Evolutionary conservation across 1,140 invertebrate species (phyloP), one percentile per base, ranked within the genome.

Genomic region (Myzus persicae): DNA sequence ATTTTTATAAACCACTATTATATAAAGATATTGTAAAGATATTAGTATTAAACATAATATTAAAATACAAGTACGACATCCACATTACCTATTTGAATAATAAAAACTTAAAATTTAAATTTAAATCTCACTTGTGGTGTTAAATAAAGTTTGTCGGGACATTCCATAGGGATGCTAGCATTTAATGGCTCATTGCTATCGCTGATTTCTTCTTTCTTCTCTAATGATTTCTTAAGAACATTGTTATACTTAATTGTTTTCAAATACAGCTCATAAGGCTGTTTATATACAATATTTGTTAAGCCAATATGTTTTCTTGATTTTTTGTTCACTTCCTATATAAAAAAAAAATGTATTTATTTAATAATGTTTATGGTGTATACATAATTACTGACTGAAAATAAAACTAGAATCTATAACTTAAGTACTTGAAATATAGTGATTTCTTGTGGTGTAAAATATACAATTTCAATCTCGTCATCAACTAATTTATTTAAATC

Each of bases 181-280:
- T 90, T 90, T n/a, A 59, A 7, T 44, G 51, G 6, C 31, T 59
- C 14, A 31, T 67, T 67, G n/a, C 5, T 90, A n/a, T n/a, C 40
- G 8, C 8, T 67, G 2, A n/a, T 44, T 42, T 90, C 11, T 1
- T 90, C 51, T 44, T 67, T 67, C n/a, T 20, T n/a, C 38, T 59
- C 89, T n/a, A 31, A 22, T 18, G 76, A 84, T 40, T 93, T 92
- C 11, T 92, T 84, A 20, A 84, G 14, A 82, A 48, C 26, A 5
- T 84, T 85, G 40, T 93, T 93, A 84, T 85, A 93, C 20, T 93
- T 48, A n/a, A 93, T 51, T 51, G 91, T 93, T 85, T 93, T 93
- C 8, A 93, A 82, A 54, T 93, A 93, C 3, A 51, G 2, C 8
- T 93, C 81, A 54, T 93, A 93, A 22, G 91, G 91, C 2, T 51